Base-by-base conservation (phyloP, 2,888 invertebrate species). In the Alviniconcha strummeri region DNA sequence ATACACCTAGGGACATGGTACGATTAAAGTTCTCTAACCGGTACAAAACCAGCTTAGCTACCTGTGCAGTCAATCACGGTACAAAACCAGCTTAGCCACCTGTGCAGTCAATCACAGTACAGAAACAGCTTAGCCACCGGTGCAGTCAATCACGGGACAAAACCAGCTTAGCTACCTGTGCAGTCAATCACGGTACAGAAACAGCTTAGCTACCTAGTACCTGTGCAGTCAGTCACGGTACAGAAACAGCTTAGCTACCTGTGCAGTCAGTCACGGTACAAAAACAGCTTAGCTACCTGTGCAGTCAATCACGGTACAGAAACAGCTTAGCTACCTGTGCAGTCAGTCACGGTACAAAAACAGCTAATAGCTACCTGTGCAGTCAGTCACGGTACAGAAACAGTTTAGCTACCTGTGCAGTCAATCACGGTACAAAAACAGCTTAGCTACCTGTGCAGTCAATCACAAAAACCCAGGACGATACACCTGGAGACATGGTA, bases 391-490 rank as follows among this genome's bases (percentile, higher is more conserved):
- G 60, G 60, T 60, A 60, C 11, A 60, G 60, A 60, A 7, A 60
- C 11, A 60, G 60, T n/a, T n/a, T n/a, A n/a, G n/a, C 60, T 85
- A 92, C 92, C 91, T 82, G 90, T 19, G 75, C 54, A 75, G 75
- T 75, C 56, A 36, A 78, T 56, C 17, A 69, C n/a, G n/a, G n/a
- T n/a, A n/a, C n/a, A 60, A 60, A 8, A 60, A 60, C 60, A 11
- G 11, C 60, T 60, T 60, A 60, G 60, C 60, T 85, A 92, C 92
- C 91, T 81, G 90, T 89, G 84, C 92, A 92, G 84, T 93, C 93
- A 13, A 93, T 88, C 74, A 93, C 87, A 84, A 91, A 92, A 13
- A 93, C 91, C 91, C 91, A 92, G 54, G 91, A 91, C 69, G 87
- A 83, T 52, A 92, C 88, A 5, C 91, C 92, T 8, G 88, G 84